A percentile compares a stretch with the other conserved stretches of the same genome.
These are phyloP conservation scores for Acropternis orthonyx DNA, from an alignment of 2,797 vertebrate species.

Conservation along the genomic window DNA sequence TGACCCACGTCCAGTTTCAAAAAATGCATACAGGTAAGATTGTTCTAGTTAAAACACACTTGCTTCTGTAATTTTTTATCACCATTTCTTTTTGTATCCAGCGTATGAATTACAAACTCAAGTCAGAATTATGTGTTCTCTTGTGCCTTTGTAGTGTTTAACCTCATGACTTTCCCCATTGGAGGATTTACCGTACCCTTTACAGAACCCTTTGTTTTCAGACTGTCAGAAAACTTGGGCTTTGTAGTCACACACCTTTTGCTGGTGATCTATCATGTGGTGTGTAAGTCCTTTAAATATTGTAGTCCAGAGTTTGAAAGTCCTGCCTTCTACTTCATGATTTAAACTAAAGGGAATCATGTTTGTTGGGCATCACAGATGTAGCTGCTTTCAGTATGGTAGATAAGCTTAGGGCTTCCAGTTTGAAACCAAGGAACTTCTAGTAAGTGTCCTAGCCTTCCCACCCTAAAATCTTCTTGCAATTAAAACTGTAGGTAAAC, in stretches of 20 bases:
- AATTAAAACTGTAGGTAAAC: neutral
- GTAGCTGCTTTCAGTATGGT: neutral
- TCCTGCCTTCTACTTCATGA: neutral
- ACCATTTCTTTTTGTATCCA: neutral
- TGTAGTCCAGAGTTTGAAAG: neutral
- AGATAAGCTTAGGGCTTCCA: neutral
- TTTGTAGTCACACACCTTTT: neutral
- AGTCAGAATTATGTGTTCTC: neutral
- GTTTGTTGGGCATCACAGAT: neutral
- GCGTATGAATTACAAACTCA: neutral
- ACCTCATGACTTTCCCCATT: neutral
- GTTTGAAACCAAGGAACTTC: neutral
- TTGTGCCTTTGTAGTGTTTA: neutral
- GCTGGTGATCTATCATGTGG: neutral
- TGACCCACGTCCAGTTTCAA: constrained; percentile 92
- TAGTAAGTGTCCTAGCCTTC: neutral
- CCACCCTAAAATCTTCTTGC: neutral
- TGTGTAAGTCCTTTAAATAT: neutral
- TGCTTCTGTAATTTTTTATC: neutral
- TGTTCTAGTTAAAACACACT: neutral
- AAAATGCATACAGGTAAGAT: constrained; percentile 96
- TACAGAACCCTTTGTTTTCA: neutral
- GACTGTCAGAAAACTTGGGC: neutral
- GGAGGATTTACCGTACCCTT: neutral
- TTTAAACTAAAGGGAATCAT: neutral